A percentile compares a stretch with the other conserved stretches of the same genome.
These are phyloP conservation scores for Daphoenositta chrysoptera DNA, from an alignment of 2,113 vertebrate species.

Conservation along the genomic window DNA sequence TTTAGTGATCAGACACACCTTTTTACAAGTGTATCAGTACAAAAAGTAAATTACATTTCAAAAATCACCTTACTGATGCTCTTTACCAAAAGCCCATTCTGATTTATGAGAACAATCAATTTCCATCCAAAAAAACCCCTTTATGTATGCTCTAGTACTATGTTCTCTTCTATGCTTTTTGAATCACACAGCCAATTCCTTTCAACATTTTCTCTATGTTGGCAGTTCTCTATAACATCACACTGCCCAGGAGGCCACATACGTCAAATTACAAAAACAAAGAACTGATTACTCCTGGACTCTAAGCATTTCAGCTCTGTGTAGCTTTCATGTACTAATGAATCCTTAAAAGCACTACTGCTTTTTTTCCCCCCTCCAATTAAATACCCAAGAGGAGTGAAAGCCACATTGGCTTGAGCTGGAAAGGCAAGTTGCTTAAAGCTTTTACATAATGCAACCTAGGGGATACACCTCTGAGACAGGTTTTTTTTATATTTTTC, in stretches of 20 bases:
- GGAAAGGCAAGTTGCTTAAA: neutral
- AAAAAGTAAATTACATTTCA: neutral
- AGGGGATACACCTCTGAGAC: neutral
- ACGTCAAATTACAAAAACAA: neutral
- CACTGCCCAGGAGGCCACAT: neutral
- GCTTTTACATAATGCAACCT: neutral
- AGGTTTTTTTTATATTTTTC: fast-evolving
- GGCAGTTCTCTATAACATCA: neutral
- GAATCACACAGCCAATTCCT: neutral
- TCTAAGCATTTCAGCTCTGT: neutral
- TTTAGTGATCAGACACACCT: neutral
- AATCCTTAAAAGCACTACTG: neutral
- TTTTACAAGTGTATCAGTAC: neutral
- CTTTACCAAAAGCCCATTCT: neutral
- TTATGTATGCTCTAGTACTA: neutral
- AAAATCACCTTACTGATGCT: neutral
- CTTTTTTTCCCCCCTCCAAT: neutral
- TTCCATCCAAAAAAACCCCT: neutral
- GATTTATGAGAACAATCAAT: neutral
- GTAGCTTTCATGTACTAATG: neutral
- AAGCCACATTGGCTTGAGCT: neutral
- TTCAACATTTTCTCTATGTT: neutral
- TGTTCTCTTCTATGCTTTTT: neutral
- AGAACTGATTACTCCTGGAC: neutral
- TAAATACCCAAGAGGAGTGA: neutral